Conservation (phyloP, 2,888 invertebrate species). For the Hypsopygia costalis region DNA sequence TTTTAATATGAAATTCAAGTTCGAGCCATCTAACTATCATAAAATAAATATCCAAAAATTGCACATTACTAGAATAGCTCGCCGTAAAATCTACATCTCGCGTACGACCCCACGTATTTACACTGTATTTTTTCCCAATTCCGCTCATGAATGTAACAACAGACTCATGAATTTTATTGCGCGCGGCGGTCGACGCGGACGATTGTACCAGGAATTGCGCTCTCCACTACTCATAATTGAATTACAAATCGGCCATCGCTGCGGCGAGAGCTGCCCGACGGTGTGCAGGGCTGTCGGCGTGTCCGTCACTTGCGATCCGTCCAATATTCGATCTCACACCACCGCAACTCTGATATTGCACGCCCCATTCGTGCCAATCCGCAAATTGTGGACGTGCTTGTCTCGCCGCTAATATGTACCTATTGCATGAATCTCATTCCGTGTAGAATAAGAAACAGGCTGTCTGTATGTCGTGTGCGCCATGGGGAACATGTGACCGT, state of each 20-base stretch:
- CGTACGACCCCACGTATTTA: slow-evolving; percentile 34
- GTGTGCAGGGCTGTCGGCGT: neutral
- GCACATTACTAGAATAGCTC: slow-evolving; percentile 15
- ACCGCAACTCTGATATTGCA: slow-evolving; percentile 43
- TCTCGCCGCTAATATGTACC: slow-evolving; percentile 27
- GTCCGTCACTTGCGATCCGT: slow-evolving; percentile 24
- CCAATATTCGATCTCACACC: slow-evolving; percentile 32
- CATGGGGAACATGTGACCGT: neutral
- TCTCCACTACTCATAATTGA: slow-evolving; percentile 42
- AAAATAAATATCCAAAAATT: slow-evolving; percentile 19
- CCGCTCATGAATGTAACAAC: slow-evolving; percentile 47
- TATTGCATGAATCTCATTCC: slow-evolving; percentile 34
- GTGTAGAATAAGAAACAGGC: slow-evolving; percentile 5
- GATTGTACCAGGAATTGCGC: slow-evolving; percentile 30
- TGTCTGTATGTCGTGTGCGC: neutral
- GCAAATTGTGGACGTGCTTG: slow-evolving; percentile 52
- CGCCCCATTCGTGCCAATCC: slow-evolving; percentile 50
- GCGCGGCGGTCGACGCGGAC: slow-evolving; percentile 26
- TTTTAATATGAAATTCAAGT: no score
- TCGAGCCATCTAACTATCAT: no score
- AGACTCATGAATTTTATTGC: slow-evolving; percentile 54
- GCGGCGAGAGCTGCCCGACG: slow-evolving; percentile 13
- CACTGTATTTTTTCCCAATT: slow-evolving; percentile 40
- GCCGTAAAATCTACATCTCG: slow-evolving; percentile 32
- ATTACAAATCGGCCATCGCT: slow-evolving; percentile 43